Evolutionary conservation across 2,888 invertebrate species (phyloP), one percentile per base, ranked within the genome.

Genomic region (Phaonia tiefii): DNA sequence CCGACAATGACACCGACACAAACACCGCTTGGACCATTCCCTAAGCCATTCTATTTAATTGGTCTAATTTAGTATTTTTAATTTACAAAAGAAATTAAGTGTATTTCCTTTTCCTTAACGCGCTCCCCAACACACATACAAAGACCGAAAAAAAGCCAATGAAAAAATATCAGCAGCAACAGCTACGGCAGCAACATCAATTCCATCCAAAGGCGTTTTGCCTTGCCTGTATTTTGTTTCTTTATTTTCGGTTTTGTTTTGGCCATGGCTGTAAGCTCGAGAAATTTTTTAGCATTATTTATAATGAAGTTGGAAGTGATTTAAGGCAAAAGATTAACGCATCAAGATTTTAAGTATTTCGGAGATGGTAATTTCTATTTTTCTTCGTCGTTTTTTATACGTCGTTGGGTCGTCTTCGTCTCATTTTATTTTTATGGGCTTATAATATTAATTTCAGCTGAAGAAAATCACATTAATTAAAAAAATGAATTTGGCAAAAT

Each of bases 61-160:
- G 86, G 84, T 85, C 85, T 86, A 85, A 86, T 86, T 86, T 85
- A 85, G 84, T 84, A 85, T 86, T 86, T 86, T 86, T 85, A 85
- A 86, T 86, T 86, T 86, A 84, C 84, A 85, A 82, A 63, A 73
- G 77, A 84, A 82, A 81, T 80, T 78, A 76, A 81, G 80, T 80
- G 74, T 74, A 75, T 79, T 67, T 76, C 39, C 79, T 46, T 76
- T 71, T 65, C 31, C 3, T 58, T 39, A 2, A 25, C 44, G 44
- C 51, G 17, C 17, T 25, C 60, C 8, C 39, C 8, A 54, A 54
- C 54, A 22, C 10, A 17, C 42, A 25, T 56, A 37, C 66, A 66
- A 65, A 69, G 15, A 66, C 39, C 37, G 26, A 31, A 10, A 65
- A 74, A 67, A 31, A n/a, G 31, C 3, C 4, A 31, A 31, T 31